Percentiles rank a stretch among this genome's conserved stretches.
These are phyloP conservation scores for Paralichthys olivaceus DNA, from an alignment of 2,113 vertebrate genomes.

Conservation along the genomic window DNA sequence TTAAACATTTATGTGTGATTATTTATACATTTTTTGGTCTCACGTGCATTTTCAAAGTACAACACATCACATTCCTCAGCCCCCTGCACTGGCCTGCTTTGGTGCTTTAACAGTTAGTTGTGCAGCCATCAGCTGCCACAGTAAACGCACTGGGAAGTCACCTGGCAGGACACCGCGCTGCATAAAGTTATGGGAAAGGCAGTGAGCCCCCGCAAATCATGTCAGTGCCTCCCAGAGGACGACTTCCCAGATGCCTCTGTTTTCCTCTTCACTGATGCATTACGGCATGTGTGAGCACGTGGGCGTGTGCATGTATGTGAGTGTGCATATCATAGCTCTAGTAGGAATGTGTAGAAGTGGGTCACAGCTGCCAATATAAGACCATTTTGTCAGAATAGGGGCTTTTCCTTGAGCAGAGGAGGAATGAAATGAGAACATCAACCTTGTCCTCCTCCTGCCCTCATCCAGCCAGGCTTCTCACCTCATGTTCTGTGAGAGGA, in stretches of 20 bases:
- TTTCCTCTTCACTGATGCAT: constrained; percentile 72
- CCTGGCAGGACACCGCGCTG: constrained; percentile 23
- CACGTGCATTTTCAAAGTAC: constrained; percentile 37
- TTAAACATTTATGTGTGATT: constrained; percentile 68
- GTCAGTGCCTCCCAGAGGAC: constrained; percentile 75
- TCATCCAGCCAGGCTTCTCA: neutral
- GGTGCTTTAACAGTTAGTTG: constrained; percentile 44
- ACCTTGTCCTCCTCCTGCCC: constrained; percentile 28
- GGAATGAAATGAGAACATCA: constrained; percentile 29
- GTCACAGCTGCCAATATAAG: constrained; percentile 82
- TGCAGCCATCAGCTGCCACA: constrained; percentile 14
- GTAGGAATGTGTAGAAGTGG: constrained; percentile 77
- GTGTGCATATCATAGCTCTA: constrained; percentile 31
- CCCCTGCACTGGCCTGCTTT: constrained; percentile 4
- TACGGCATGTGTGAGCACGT: constrained; percentile 42
- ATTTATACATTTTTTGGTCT: constrained; percentile 62
- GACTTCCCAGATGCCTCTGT: constrained; percentile 80
- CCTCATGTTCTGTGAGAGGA: neutral
- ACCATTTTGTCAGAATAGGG: constrained; percentile 36
- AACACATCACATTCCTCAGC: neutral
- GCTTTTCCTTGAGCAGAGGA: constrained; percentile 65
- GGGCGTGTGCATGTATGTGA: constrained; percentile 18
- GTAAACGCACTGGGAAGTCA: constrained; percentile 30
- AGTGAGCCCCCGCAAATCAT: constrained; percentile 71
- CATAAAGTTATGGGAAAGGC: constrained; percentile 49